Evolutionary conservation across 2,797 vertebrate species (phyloP).

Genomic region (Atherinosoma microstoma): DNA sequence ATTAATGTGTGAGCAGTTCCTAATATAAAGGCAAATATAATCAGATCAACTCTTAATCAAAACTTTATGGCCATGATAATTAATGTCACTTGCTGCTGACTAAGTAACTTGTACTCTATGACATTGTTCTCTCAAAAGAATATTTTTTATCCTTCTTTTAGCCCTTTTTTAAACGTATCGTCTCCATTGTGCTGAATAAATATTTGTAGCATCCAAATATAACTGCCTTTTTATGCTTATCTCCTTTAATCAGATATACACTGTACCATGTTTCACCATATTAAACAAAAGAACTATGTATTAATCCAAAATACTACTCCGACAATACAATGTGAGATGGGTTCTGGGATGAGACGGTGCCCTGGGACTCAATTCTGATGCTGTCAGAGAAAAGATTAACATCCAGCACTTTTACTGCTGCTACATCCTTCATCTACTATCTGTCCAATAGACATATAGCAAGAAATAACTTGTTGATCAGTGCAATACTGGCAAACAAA

Average conservation of each 20-base stretch:
- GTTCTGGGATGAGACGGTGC: neutral
- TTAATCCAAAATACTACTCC: neutral
- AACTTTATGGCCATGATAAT: conserved; percentile 1
- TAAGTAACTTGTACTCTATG: neutral
- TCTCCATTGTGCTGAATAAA: neutral
- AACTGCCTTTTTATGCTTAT: neutral
- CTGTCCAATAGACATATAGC: neutral
- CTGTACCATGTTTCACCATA: neutral
- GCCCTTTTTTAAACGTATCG: neutral
- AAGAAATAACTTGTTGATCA: neutral
- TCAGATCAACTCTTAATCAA: neutral
- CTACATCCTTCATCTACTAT: neutral
- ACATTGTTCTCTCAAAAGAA: neutral
- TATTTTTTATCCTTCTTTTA: neutral
- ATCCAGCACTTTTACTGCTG: neutral
- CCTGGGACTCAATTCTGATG: neutral
- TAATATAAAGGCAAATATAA: neutral
- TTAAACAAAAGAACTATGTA: neutral
- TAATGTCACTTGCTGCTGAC: neutral
- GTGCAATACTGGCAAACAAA: neutral
- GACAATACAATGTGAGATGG: neutral
- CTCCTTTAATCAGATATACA: neutral
- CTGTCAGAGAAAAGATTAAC: neutral
- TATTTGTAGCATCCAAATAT: neutral
- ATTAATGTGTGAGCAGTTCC: conserved; percentile 1